Conservation (phyloP, 2,888 invertebrate genomes). For the Shargacucullia verbasci region DNA sequence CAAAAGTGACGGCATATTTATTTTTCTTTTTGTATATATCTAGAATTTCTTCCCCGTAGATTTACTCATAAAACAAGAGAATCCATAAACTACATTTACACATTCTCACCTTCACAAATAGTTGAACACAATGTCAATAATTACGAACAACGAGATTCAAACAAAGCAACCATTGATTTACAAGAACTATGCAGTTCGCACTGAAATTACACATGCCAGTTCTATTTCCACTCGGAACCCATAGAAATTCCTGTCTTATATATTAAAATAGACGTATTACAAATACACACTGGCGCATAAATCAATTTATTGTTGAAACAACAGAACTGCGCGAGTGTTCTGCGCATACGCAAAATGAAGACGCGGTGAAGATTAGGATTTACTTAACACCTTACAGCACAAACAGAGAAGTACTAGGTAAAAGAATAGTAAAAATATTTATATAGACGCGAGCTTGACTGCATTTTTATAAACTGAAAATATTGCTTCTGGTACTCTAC, state of each 20-base stretch:
- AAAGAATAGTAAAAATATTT: not conserved
- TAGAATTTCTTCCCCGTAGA: not conserved
- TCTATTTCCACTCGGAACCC: constrained; percentile 63
- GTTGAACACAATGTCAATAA: constrained; percentile 31
- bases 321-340: constrained; percentile 27
- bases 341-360: constrained; percentile 29
- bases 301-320: constrained; percentile 63
- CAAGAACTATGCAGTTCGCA: constrained; percentile 54
- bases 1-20: too few relatives aligned
- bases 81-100: constrained; percentile 1
- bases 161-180: constrained; percentile 47
- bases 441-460: not conserved
- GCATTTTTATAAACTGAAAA: too few relatives aligned
- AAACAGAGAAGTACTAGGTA: not conserved
- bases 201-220: constrained; percentile 51
- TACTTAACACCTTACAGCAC: constrained; percentile 4
- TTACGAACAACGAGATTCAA: constrained; percentile 25
- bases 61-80: constrained; percentile 1
- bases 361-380: constrained; percentile 21
- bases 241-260: constrained; percentile 66
- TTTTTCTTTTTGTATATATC: not conserved
- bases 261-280: constrained; percentile 62
- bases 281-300: constrained; percentile 57
- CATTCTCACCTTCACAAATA: constrained; percentile 25
- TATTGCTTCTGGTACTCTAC: too few relatives aligned